Evolutionary conservation across 2,797 vertebrate species (phyloP), one percentile per base, ranked within the genome.

Genomic region (Meriones psammophilus): DNA sequence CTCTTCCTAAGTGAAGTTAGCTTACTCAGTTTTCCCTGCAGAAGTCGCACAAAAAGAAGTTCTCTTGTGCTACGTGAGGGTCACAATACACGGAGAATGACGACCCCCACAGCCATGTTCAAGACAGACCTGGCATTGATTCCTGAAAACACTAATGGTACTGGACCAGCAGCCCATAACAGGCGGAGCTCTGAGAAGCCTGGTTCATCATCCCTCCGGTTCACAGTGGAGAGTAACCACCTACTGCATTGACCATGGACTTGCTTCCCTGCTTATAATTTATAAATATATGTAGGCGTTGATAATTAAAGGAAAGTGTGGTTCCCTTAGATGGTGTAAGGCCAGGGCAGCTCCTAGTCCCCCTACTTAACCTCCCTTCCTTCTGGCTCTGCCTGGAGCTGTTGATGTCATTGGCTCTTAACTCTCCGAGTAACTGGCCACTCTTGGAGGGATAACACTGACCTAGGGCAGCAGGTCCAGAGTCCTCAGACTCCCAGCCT

Each of bases 1-100:
- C 24, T 46, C 17, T 80, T 96, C 68, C 73, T 17, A 36, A 2
- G 58, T 36, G 13, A 90, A 91, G 50, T 77, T n/a, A 83, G 33
- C 69, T 92, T 76, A 24, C 13, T 86, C 91, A 88, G 33, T 78
- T 83, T 89, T n/a, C n/a, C 56, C 39, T 66, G 81, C 8, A 66
- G 64, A 66, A 13, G 62, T 85, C 62, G 28, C 26, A 56, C 13
- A 58, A 80, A 3, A 10, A 88, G 15, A 18, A 73, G 39, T 36
- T 36, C 54, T 69, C 9, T 83, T 88, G 26, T 22, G 64, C 54
- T 77, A 69, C 46, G 26, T 33, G 73, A 26, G 36, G 18, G 8
- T 68, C 33, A 66, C 26, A 42, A 58, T 58, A 22, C 8, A 7
- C 1, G 15, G n/a, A 56, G n/a, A 39, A 68, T 1, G 2, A 22